These are phyloP conservation scores for Chymomyza amoena DNA, from an alignment of 2,888 invertebrate genomes.

Conservation along the genomic window DNA sequence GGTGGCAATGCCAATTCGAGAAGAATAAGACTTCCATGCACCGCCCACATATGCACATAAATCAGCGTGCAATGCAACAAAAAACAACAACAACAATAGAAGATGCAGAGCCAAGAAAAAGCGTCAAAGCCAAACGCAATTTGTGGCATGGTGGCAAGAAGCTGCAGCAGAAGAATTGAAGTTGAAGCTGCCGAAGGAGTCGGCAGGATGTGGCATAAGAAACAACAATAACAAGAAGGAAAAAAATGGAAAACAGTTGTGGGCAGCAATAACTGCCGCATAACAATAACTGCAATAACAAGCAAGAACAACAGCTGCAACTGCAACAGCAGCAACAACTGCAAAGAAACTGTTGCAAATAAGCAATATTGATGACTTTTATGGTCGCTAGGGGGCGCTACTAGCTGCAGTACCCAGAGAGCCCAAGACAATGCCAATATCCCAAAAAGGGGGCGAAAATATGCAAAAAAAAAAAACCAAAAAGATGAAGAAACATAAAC, in stretches of 20 bases:
- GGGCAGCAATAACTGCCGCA: constrained; percentile 47
- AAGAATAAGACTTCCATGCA: not conserved
- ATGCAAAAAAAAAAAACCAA: not conserved
- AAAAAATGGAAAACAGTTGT: not conserved
- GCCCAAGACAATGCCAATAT: not conserved
- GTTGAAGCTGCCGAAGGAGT: not conserved
- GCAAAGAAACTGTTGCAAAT: constrained; percentile 52
- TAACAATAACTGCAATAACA: constrained; percentile 31
- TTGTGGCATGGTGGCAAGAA: constrained; percentile 40
- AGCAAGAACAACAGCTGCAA: constrained; percentile 11
- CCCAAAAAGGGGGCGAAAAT: not conserved
- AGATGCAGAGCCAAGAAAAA: not conserved
- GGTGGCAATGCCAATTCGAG: not conserved
- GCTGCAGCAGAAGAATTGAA: not conserved
- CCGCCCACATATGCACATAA: constrained; percentile 51
- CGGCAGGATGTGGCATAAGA: not conserved
- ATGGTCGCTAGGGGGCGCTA: constrained; percentile 32
- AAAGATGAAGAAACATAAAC: not conserved
- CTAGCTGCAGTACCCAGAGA: not conserved
- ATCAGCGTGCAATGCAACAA: constrained; percentile 58
- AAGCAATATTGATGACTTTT: constrained; percentile 70
- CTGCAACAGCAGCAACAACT: constrained; percentile 9
- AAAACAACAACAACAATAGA: constrained; percentile 36
- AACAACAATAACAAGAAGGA: not conserved
- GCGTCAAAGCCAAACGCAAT: constrained; percentile 50